phyloP scores from a whole-genome alignment of 2,113 vertebrate species.

The Rhabdomys dilectus region DNA sequence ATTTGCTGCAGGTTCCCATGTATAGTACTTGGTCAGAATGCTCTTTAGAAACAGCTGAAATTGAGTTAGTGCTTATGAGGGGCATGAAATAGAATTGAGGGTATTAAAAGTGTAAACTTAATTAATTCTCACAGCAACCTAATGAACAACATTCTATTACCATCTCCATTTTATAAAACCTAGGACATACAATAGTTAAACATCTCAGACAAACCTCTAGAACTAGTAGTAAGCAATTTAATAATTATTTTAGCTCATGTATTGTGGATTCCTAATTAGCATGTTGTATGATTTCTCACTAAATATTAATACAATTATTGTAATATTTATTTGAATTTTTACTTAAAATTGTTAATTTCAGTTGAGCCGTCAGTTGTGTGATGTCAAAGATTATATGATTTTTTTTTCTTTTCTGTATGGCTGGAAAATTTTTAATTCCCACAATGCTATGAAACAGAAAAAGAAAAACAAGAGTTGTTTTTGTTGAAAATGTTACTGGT shows the following conservation, averaged over 20 bases:
- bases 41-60: not conserved
- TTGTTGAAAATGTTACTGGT: not conserved
- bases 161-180: not conserved
- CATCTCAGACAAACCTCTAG: not conserved
- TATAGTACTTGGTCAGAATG: not conserved
- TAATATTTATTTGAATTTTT: conserved; percentile 28
- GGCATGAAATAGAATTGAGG: not conserved
- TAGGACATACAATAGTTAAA: not conserved
- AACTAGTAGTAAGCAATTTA: not conserved
- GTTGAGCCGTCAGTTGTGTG: not conserved
- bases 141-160: not conserved
- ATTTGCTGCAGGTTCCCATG: not conserved
- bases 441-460: not conserved
- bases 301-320: conserved; percentile 27
- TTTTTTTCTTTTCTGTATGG: conserved; percentile 35
- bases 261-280: not conserved
- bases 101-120: not conserved
- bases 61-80: not conserved
- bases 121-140: conserved; percentile 18
- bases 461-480: not conserved
- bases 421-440: not conserved
- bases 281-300: not conserved
- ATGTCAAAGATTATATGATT: not conserved
- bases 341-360: not conserved
- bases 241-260: not conserved